Evolutionary conservation across 2,888 invertebrate species (phyloP).

Genomic region (Carterocephalus palaemon): DNA sequence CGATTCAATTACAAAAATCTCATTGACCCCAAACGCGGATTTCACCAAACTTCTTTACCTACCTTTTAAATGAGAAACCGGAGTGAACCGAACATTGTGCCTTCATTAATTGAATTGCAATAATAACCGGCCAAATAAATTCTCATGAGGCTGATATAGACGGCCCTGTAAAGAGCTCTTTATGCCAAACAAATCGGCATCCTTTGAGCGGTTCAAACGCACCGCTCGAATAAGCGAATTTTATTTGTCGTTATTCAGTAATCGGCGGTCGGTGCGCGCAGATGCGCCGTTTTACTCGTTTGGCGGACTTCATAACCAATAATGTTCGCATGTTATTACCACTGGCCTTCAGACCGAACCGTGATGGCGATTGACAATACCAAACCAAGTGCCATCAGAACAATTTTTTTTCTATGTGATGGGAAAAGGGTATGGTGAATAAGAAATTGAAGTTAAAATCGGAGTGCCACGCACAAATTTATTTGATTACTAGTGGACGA

Average conservation of each 20-base stretch:
- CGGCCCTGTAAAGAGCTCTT: conserved; percentile 65
- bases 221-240: conserved; percentile 61
- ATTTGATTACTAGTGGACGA: no score
- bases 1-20: conserved; percentile 16
- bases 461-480: no score
- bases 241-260: conserved; percentile 59
- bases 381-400: no score
- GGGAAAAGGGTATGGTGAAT: no score
- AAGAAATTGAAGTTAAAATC: no score
- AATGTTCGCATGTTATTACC: conserved; percentile 14
- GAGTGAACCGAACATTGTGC: conserved; percentile 60
- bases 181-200: conserved; percentile 77
- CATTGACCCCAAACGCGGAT: conserved; percentile 33
- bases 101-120: conserved; percentile 74
- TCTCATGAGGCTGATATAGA: conserved; percentile 63
- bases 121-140: conserved; percentile 70
- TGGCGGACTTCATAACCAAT: conserved; percentile 14
- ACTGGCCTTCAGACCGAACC: no score
- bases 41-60: conserved; percentile 42
- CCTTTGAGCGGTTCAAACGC: conserved; percentile 67
- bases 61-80: conserved; percentile 47
- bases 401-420: no score
- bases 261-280: conserved; percentile 40
- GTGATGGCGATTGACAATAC: no score
- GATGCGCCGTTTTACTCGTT: conserved; percentile 33